Base-by-base conservation (phyloP, 2,888 invertebrate species). In the Cyclophora albipunctata region DNA sequence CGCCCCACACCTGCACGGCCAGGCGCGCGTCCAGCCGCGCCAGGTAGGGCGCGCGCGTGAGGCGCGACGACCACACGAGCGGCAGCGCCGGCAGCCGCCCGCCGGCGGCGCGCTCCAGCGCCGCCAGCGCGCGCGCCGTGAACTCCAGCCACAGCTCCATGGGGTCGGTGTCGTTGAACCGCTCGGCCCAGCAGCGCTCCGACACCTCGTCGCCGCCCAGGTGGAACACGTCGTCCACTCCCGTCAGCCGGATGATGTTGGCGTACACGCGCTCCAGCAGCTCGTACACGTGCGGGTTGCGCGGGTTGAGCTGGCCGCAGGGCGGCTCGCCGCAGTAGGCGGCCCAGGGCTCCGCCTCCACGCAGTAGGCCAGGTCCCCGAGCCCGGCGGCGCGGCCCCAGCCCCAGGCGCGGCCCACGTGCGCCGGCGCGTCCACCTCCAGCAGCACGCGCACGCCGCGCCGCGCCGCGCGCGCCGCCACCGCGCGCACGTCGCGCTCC, bases 341-440 rank as follows among this genome's bases (percentile, higher is more conserved):
- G 63, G 91, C 92, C 95, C 95, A 95, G 0, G 95, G 95, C 63
- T 93, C 92, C 47, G 92, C 91, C 74, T 96, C 95, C 6, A 96
- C 91, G 75, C 96, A 96, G 55, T 95, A 90, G 5, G 95, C 95
- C 41, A 96, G 81, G 50, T 94, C 93, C 1, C 96, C 96, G 48
- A 94, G 83, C 0, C 95, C 94, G 50, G 92, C 92, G 49, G 91
- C 87, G 0, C 93, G 91, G 20, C 95, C 95, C 95, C 95, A 95
- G 57, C 92, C 92, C 95, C 95, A 96, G 1, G 96, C 96, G 61
- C 94, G 93, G 3, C 96, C 95, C 2, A 95, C 95, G 78, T 97
- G 96, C 3, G 96, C 96, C 0, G 98, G 98, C 6, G 96, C 94
- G 81, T 97, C 97, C 50, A 97, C 93, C 83, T 98, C 98, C 1